phyloP scores from a whole-genome alignment of 2,113 vertebrate genomes.

The Canis aureus region DNA sequence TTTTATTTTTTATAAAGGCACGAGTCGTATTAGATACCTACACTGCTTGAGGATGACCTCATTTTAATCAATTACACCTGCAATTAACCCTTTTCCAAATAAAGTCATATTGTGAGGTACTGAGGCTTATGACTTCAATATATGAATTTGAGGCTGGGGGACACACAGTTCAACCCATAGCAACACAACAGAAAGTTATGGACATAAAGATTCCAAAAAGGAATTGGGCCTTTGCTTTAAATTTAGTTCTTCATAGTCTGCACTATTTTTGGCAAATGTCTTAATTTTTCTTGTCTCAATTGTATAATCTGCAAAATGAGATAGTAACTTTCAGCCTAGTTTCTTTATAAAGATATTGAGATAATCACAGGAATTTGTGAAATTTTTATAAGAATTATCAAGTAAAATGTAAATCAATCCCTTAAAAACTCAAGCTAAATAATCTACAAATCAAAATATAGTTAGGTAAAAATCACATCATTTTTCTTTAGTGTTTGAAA shows the following conservation, averaged over 20 bases:
- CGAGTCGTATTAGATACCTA: neutral
- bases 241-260: neutral
- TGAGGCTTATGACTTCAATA: neutral
- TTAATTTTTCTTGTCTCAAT: neutral
- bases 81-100: neutral
- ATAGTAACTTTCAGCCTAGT: neutral
- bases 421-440: neutral
- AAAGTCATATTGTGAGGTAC: neutral
- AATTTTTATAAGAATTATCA: neutral
- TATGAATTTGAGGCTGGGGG: neutral
- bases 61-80: neutral
- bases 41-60: neutral
- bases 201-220: neutral
- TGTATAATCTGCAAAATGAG: neutral
- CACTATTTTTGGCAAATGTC: neutral
- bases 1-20: neutral
- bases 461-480: neutral
- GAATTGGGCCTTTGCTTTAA: neutral
- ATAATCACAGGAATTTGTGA: neutral
- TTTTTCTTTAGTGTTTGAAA: neutral
- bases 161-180: neutral
- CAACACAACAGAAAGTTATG: neutral
- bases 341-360: neutral
- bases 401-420: neutral
- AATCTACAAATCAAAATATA: neutral